These are phyloP conservation scores for Amyelois transitella DNA, from an alignment of 1,140 invertebrate genomes.

Conservation along the genomic window DNA sequence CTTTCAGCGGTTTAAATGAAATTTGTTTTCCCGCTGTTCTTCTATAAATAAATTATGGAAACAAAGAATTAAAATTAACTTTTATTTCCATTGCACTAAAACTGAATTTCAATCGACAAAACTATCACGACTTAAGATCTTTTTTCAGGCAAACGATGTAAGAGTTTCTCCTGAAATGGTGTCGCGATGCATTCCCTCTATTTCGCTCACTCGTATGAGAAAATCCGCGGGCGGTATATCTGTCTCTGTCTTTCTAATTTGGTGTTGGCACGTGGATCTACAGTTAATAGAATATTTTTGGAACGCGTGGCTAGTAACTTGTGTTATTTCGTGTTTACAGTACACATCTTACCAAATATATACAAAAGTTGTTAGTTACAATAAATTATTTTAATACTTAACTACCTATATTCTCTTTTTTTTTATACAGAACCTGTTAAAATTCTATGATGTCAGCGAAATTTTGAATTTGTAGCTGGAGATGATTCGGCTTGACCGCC, in stretches of 20 bases:
- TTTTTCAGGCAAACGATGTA: slow-evolving; percentile 16
- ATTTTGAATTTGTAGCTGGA: no score
- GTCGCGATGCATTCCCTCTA: slow-evolving; percentile 39
- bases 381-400: no score
- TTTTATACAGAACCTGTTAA: no score
- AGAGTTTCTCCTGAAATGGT: slow-evolving; percentile 56
- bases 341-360: neutral
- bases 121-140: slow-evolving; percentile 13
- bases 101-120: slow-evolving; percentile 7
- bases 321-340: slow-evolving; percentile 27
- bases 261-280: slow-evolving; percentile 28
- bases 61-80: slow-evolving; percentile 7
- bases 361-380: no score
- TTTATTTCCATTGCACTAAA: slow-evolving; percentile 3
- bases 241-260: slow-evolving; percentile 28
- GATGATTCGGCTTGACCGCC: no score
- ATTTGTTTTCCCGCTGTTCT: slow-evolving; percentile 56
- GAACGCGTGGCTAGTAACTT: slow-evolving; percentile 11
- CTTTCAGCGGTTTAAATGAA: slow-evolving; percentile 64
- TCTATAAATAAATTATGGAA: slow-evolving; percentile 41
- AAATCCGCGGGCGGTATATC: slow-evolving; percentile 1
- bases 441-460: no score
- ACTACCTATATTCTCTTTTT: no score
- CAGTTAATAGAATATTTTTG: slow-evolving; percentile 40
- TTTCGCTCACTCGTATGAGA: slow-evolving; percentile 17